These are phyloP conservation scores for Carcina quercana DNA, from an alignment of 2,888 invertebrate genomes.

Conservation along the genomic window DNA sequence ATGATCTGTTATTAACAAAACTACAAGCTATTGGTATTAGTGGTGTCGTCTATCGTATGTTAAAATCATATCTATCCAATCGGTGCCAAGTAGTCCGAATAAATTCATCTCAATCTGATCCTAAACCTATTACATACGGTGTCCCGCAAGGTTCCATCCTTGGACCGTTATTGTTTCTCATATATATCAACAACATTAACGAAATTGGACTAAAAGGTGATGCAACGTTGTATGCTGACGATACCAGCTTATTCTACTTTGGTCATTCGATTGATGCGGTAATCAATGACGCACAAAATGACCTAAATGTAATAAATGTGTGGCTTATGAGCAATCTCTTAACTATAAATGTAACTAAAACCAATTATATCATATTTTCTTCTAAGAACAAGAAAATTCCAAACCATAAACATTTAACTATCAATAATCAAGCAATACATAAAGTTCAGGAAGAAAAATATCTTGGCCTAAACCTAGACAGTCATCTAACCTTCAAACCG, in stretches of 20 bases:
- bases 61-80: conserved; percentile 5
- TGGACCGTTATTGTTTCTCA: conserved; percentile 10
- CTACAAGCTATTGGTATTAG: background rate
- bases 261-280: conserved; percentile 9
- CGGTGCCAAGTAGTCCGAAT: conserved; percentile 2
- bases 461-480: conserved; percentile 15
- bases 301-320: conserved; percentile 10
- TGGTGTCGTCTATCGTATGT: background rate
- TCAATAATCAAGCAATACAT: conserved; percentile 2
- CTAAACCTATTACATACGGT: conserved; percentile 1
- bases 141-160: conserved; percentile 6
- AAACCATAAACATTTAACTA: background rate
- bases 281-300: conserved; percentile 9
- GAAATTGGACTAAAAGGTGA: background rate
- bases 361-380: conserved; percentile 10
- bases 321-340: conserved; percentile 16
- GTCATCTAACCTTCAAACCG: conserved; percentile 12
- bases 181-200: conserved; percentile 7
- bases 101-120: background rate
- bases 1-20: conserved; percentile 4
- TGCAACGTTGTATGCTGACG: conserved; percentile 1
- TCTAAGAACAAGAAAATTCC: conserved; percentile 12
- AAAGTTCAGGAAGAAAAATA: conserved; percentile 15
- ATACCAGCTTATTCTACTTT: conserved; percentile 14
- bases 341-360: conserved; percentile 13